Base-by-base conservation (phyloP, 2,797 vertebrate genomes). In the Knipowitschia caucasica region DNA sequence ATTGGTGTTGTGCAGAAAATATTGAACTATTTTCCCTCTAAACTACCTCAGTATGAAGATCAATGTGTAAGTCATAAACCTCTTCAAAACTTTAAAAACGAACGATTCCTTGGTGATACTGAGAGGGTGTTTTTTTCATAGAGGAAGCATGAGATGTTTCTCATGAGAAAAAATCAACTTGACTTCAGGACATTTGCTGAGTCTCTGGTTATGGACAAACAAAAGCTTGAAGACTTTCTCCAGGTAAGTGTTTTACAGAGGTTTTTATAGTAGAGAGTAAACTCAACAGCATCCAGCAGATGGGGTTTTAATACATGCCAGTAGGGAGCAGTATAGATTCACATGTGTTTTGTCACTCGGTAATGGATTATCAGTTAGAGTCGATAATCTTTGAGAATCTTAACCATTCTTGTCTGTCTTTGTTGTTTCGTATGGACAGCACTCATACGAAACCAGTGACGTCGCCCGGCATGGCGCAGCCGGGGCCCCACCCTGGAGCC, bases 101-200 rank as follows among this genome's bases (percentile, higher is more conserved):
- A n/a, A n/a, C n/a, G n/a, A n/a, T n/a, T n/a, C n/a, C n/a, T n/a
- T n/a, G n/a, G n/a, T n/a, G n/a, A n/a, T n/a, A n/a, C n/a, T n/a
- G n/a, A n/a, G n/a, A n/a, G 56, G 34, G 56, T 4, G 50, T 29
- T 11, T 59, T 3, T 46, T 57, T 3, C 23, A 30, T 57, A 91
- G 89, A 86, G 47, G 43, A 76, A 61, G 18, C 79, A 17, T 2
- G 72, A 88, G 25, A 81, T 84, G 71, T 76, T 80, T 34, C 66
- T 85, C 2, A 91, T 91, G 87, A 85, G 75, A 64, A 88, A 83
- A 61, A 86, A 81, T 56, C 77, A 85, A 5, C 11, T 53, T 45
- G 88, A 91, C 43, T 91, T 91, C 29, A 85, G 67, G 64, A 23
- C 53, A 29, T 61, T 90, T 53, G 85, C 82, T 4, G 80, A 83